These are phyloP conservation scores for Agelastica alni DNA, from an alignment of 2,888 invertebrate species.

Conservation along the genomic window DNA sequence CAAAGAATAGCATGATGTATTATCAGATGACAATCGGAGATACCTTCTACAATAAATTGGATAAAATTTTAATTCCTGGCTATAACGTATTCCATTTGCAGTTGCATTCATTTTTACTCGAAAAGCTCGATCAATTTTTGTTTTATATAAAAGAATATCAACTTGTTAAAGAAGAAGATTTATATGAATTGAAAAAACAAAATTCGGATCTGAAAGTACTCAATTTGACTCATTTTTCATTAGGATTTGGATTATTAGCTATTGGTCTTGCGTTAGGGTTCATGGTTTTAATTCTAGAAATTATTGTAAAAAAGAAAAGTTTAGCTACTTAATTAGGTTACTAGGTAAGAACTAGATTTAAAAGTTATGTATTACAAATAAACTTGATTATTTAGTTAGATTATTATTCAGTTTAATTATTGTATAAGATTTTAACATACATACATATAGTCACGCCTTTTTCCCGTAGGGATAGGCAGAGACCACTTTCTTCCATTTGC, in stretches of 20 bases:
- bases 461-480: too few relatives aligned
- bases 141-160: conserved; percentile 10
- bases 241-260: conserved; percentile 1
- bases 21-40: conserved; percentile 8
- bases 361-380: too few relatives aligned
- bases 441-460: too few relatives aligned
- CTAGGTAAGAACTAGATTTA: too few relatives aligned
- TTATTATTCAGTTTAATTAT: too few relatives aligned
- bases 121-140: conserved; percentile 6
- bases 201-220: background rate
- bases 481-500: too few relatives aligned
- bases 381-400: too few relatives aligned
- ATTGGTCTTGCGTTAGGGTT: conserved; percentile 2
- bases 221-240: conserved; percentile 12
- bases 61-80: conserved; percentile 19
- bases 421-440: too few relatives aligned
- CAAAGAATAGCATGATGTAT: conserved; percentile 6
- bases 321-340: too few relatives aligned
- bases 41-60: conserved; percentile 14
- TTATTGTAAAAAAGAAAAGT: conserved; percentile 5
- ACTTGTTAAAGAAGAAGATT: conserved; percentile 5
- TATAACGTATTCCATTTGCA: conserved; percentile 9
- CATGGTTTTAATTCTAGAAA: conserved; percentile 6
- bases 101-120: conserved; percentile 11
- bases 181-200: conserved; percentile 1